Evolutionary conservation across 2,888 invertebrate genomes (phyloP).

Genomic region (Aspidapion aeneum): DNA sequence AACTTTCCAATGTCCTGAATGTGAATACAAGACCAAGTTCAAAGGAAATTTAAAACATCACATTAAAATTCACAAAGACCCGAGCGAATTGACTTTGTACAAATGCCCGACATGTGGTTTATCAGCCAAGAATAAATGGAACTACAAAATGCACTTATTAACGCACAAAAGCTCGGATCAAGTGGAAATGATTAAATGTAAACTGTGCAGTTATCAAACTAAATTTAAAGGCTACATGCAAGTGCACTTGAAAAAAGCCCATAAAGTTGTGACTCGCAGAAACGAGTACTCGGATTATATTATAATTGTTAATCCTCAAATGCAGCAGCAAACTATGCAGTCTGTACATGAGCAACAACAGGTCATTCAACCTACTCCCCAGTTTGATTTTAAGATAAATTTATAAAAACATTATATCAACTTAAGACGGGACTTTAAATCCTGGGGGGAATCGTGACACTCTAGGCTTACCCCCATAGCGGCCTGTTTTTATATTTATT

Average conservation of each 20-base stretch:
- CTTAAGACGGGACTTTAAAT: no score
- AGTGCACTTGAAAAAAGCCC: not conserved
- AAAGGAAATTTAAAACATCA: not conserved
- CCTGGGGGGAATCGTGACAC: no score
- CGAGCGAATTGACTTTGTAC: not conserved
- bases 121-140: not conserved
- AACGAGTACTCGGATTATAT: not conserved
- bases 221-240: constrained; percentile 1
- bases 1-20: not conserved
- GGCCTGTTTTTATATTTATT: no score
- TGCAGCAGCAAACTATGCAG: not conserved
- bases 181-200: constrained; percentile 6
- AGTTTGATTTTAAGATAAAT: not conserved
- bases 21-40: not conserved
- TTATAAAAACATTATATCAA: no score
- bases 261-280: not conserved
- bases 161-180: constrained; percentile 2
- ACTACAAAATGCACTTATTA: not conserved
- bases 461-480: no score
- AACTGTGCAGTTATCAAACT: not conserved
- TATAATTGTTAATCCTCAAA: not conserved
- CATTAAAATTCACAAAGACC: not conserved
- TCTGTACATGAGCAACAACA: not conserved
- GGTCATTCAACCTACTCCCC: not conserved
- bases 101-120: not conserved